Evolutionary conservation across 2,888 invertebrate genomes (phyloP), one percentile per base, ranked within the genome.

Genomic region (Luperina nickerlii): DNA sequence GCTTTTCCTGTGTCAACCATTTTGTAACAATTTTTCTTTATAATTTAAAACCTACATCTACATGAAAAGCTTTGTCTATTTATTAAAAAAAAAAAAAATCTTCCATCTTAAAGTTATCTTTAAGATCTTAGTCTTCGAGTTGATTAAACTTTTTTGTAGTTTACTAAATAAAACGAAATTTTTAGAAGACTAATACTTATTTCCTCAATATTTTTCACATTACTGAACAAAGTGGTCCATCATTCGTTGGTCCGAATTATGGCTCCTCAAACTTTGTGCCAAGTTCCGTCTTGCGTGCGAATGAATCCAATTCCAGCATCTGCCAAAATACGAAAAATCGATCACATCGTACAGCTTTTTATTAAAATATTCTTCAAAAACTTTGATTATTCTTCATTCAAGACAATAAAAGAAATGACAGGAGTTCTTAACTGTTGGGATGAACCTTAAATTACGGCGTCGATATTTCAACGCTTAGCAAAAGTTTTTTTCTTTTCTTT

Each of bases 391-490:
- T 74, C 70, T 24, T 45, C 71, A 76, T 74, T 54, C 75, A 66
- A 78, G 32, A 27, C 69, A 70, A 84, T 68, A 76, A 82, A 83
- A 87, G 77, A 79, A 87, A 82, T 66, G 65, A 65, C 73, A 63
- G 71, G 77, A 84, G 80, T 81, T 78, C 72, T 74, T 42, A 88
- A 82, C 75, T 76, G 84, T 67, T 81, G 77, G 51, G 82, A 79
- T 72, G 70, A 83, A 79, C 72, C 76, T 77, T 42, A 82, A 82
- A 87, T 84, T 82, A 88, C 66, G 45, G 70, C 74, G 73, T 57
- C 74, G 78, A 88, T 82, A 84, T 78, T 81, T 88, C 76, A 88
- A 79, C 76, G 70, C 63, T 78, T 82, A n/a, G 27, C 54, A 32
- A 76, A 80, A 80, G 66, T 78, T 83, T 69, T 32, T 76, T 70